phyloP scores from a whole-genome alignment of 2,888 invertebrate genomes.

The Cyclophora albipunctata region DNA sequence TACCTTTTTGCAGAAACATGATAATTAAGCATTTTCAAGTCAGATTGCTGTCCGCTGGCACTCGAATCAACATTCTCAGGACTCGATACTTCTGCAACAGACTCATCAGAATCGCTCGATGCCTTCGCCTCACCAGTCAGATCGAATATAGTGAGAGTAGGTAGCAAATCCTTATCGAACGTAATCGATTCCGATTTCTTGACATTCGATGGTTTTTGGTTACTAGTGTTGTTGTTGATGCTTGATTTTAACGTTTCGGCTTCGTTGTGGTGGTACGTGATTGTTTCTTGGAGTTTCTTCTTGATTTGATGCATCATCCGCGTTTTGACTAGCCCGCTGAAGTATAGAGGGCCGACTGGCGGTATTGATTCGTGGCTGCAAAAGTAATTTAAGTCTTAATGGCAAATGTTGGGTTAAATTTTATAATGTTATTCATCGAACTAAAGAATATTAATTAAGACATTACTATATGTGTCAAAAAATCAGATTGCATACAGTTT shows the following conservation, averaged over 20 bases:
- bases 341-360: slow-evolving; percentile 61
- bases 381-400: not conserved
- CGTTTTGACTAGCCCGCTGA: slow-evolving; percentile 59
- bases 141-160: slow-evolving; percentile 34
- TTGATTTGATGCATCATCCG: slow-evolving; percentile 47
- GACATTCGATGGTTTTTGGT: too few species aligned
- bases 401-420: too few species aligned
- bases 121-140: not conserved
- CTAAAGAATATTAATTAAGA: too few species aligned
- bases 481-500: too few species aligned
- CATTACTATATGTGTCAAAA: too few species aligned
- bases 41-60: too few species aligned
- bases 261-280: slow-evolving; percentile 43
- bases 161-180: slow-evolving; percentile 30
- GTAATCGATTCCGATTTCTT: slow-evolving; percentile 6
- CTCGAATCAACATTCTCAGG: too few species aligned
- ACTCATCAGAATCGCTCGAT: too few species aligned
- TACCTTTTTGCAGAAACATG: too few species aligned
- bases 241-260: slow-evolving; percentile 26
- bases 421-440: too few species aligned
- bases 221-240: not conserved
- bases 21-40: too few species aligned
- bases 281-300: slow-evolving; percentile 45
- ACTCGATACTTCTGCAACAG: too few species aligned
- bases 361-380: slow-evolving; percentile 30